Evolutionary conservation across 2,888 invertebrate species (phyloP).

Genomic region (Eristalis intricaria): DNA sequence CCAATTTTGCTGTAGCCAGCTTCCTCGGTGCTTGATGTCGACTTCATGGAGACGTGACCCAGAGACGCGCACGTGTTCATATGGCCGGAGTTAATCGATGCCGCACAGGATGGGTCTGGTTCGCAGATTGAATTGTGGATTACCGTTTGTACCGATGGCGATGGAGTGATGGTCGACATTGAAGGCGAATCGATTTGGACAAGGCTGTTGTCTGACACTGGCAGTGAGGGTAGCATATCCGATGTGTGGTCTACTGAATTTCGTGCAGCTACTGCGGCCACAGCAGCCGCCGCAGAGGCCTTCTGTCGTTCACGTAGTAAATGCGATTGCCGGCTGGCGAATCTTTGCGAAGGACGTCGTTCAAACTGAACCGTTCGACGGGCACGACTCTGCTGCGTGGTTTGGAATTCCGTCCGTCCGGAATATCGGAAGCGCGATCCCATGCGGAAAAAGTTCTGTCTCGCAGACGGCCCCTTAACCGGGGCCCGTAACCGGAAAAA

Average conservation of each 20-base stretch:
- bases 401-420: constrained; percentile 99
- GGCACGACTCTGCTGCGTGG: constrained; percentile 94
- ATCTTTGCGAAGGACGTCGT: constrained; percentile 97
- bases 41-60: constrained; percentile 81
- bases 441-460: constrained; percentile 99
- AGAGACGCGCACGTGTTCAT: constrained; percentile 77
- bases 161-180: constrained; percentile 78
- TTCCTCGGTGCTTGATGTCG: constrained; percentile 81
- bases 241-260: constrained; percentile 77
- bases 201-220: constrained; percentile 68
- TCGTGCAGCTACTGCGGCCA: constrained; percentile 77
- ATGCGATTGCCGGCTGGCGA: constrained; percentile 95
- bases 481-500: constrained; percentile 97
- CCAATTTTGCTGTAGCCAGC: constrained; percentile 80
- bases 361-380: constrained; percentile 97
- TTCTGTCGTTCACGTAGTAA: constrained; percentile 90
- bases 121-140: constrained; percentile 79
- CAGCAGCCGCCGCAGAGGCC: constrained; percentile 78
- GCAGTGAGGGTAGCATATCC: constrained; percentile 75
- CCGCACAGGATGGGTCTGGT: constrained; percentile 75
- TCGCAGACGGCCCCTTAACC: constrained; percentile 92
- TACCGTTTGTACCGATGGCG: constrained; percentile 80
- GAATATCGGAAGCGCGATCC: constrained; percentile 96
- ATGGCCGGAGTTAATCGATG: constrained; percentile 78
- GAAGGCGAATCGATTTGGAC: constrained; percentile 61